Base-by-base conservation (phyloP, 23 tunicate species). In the Trididemnum miniatum region DNA sequence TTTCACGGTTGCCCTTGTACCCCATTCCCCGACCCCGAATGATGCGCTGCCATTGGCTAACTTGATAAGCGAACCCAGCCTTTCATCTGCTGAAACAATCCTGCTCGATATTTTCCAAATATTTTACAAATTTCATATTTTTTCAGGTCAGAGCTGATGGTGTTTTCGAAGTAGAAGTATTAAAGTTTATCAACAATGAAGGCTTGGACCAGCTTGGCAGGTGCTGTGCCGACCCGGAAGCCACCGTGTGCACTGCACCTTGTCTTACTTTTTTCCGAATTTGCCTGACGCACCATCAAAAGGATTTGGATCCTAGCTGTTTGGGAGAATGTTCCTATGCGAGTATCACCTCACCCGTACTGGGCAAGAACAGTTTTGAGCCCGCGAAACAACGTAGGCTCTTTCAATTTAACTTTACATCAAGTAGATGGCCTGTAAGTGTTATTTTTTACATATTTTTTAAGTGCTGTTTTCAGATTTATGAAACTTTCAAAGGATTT, bases 191-290 rank as follows among this genome's bases (percentile, higher is more conserved):
- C 67, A 82, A 82, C 31, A 67, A 82, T 49, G 79, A 82, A 82
- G 86, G 86, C n/a, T 20, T 38, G 69, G 69, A 82, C 7, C 34
- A 51, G 64, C 15, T 29, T 33, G 86, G 86, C 51, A 71, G 35
- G 38, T 82, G 86, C 49, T 82, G 86, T 57, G 5, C 67, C 25
- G 28, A 57, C 20, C 54, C 51, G 2, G 77, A 22, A 31, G n/a
- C 59, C 12, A 38, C 12, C 9, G 77, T 4, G 12, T 91, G 97
- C 79, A 22, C 23, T 25, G 35, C 36, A 30, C 97, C 85, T 0
- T 91, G 97, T 54, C 51, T 80, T 33, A 91, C 90, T 1, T 57
- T 89, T 4, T 84, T 91, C 31, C 84, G 85, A 25, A 59, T 91
- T 22, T 91, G 97, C 54, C 66, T 91, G 51, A 85, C 83, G 1